Conservation (phyloP, 1,140 invertebrate genomes). For the Diploscapter pachys region DNA sequence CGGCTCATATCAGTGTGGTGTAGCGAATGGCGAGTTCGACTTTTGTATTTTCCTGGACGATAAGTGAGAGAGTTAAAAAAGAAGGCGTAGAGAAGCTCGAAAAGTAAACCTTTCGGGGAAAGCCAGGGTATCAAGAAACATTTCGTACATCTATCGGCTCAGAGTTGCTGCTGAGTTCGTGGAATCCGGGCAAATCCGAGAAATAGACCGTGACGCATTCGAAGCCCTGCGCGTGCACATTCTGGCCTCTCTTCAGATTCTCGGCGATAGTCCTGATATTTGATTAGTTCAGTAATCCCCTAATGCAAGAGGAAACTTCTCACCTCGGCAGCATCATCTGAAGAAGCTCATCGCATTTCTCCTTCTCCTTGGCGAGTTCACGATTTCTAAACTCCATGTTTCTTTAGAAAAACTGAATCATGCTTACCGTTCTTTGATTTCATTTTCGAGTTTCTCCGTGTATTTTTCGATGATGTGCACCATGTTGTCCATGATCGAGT, state of each 20-base stretch:
- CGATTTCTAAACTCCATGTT: slow-evolving; percentile 73
- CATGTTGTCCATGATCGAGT: slow-evolving; percentile 80
- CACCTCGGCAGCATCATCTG: slow-evolving; percentile 20
- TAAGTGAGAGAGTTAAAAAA: neutral
- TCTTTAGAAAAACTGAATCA: too few relatives aligned
- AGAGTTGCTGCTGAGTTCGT: slow-evolving; percentile 61
- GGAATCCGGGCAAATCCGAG: slow-evolving; percentile 20
- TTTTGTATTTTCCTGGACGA: neutral
- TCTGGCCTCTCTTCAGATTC: slow-evolving; percentile 62
- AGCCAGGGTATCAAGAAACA: too few relatives aligned
- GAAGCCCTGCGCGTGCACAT: slow-evolving; percentile 15
- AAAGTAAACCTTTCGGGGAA: neutral
- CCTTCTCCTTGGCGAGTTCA: slow-evolving; percentile 25
- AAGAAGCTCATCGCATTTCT: slow-evolving; percentile 8
- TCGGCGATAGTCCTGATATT: slow-evolving; percentile 14
- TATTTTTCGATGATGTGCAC: slow-evolving; percentile 80
- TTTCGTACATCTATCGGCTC: slow-evolving; percentile 26
- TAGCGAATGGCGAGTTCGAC: slow-evolving; percentile 1
- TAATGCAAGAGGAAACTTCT: slow-evolving; percentile 74
- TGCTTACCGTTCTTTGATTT: slow-evolving; percentile 69
- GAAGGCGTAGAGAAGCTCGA: neutral
- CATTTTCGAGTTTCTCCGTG: slow-evolving; percentile 73
- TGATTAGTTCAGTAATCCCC: too few relatives aligned
- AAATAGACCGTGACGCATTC: slow-evolving; percentile 13
- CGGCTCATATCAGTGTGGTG: neutral